Conservation (phyloP, 2,797 vertebrate species). For the Pseudocheirus occidentalis region DNA sequence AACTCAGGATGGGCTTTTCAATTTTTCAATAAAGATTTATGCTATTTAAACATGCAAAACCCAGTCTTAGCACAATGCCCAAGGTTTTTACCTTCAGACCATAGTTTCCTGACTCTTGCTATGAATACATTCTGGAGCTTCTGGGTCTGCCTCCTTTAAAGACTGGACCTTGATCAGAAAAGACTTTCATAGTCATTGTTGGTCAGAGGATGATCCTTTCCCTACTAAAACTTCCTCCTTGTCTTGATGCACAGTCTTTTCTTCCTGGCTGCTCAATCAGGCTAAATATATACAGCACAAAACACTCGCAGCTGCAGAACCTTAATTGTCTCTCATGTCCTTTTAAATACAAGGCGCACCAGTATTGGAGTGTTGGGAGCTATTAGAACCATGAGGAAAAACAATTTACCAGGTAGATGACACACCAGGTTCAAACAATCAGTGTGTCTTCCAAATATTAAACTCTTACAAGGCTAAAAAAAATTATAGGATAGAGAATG, state of each 20-base stretch:
- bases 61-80: not conserved
- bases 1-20: not conserved
- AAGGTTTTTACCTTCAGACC: not conserved
- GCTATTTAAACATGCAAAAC: not conserved
- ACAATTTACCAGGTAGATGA: not conserved
- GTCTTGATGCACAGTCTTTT: not conserved
- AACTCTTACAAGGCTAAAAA: not conserved
- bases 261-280: conserved; percentile 1
- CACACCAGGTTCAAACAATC: conserved; percentile 37
- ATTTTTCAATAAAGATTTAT: not conserved
- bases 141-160: not conserved
- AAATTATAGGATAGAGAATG: not conserved
- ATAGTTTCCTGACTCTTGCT: not conserved
- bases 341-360: conserved; percentile 6
- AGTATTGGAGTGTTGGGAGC: conserved; percentile 14
- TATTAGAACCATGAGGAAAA: conserved; percentile 40
- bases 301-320: conserved; percentile 39
- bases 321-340: conserved; percentile 44
- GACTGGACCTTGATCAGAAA: conserved; percentile 12
- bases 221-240: not conserved
- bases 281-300: conserved; percentile 5
- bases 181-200: not conserved
- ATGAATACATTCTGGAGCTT: not conserved
- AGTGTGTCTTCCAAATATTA: not conserved
- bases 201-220: not conserved